Evolutionary conservation across 1,140 invertebrate species (phyloP).

Genomic region (Drosophila asahinai): DNA sequence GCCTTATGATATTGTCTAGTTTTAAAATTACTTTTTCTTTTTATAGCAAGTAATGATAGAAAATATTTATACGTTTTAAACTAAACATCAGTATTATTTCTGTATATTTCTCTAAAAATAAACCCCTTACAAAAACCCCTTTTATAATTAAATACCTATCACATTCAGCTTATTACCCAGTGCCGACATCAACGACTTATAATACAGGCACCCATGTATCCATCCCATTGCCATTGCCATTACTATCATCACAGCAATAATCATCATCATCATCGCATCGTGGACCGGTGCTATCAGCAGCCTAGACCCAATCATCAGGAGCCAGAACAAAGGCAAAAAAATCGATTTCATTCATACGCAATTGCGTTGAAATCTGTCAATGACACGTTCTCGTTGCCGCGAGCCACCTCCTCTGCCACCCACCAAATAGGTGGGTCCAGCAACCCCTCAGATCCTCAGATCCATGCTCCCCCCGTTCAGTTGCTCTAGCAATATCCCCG

Average conservation of each 20-base stretch:
- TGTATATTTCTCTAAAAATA: not conserved
- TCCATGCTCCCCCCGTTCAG: constrained; percentile 9
- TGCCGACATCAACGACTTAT: constrained; percentile 4
- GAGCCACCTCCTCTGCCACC: not conserved
- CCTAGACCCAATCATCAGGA: constrained; percentile 41
- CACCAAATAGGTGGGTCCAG: constrained; percentile 15
- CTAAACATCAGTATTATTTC: no score
- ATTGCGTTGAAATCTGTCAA: constrained; percentile 80
- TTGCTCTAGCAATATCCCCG: constrained; percentile 40
- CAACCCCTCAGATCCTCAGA: constrained; percentile 1
- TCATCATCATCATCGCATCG: constrained; percentile 9
- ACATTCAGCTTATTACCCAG: constrained; percentile 9
- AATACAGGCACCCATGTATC: no score
- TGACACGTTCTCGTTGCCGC: constrained; percentile 63
- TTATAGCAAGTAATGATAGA: no score
- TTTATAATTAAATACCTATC: not conserved
- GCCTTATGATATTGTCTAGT: no score
- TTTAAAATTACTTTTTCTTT: no score
- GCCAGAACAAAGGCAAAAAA: constrained; percentile 52
- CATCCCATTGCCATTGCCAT: constrained; percentile 12
- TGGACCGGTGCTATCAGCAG: constrained; percentile 22
- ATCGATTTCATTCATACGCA: constrained; percentile 82
- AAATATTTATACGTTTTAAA: no score
- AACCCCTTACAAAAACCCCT: not conserved
- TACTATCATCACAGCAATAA: constrained; percentile 30